Percentiles rank a stretch among this genome's conserved stretches.
Evolutionary conservation across 1,140 invertebrate species (phyloP).

Genomic region (Drosophila tropicalis): DNA sequence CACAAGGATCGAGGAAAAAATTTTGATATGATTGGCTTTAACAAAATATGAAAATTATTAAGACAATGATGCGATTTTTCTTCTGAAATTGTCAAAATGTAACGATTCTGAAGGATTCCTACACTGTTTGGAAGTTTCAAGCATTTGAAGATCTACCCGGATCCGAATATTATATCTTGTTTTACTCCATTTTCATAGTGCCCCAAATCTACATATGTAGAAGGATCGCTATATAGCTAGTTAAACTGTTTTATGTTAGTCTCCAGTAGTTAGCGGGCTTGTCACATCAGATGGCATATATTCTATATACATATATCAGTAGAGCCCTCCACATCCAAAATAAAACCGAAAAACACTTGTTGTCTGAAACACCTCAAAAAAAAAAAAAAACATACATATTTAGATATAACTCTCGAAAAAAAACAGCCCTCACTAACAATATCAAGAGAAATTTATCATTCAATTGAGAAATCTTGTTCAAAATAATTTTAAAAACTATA

Average conservation of each 20-base stretch:
- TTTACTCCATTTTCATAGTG: not conserved
- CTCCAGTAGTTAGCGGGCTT: constrained; percentile 27
- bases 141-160: no score
- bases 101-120: no score
- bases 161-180: no score
- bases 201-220: constrained; percentile 1
- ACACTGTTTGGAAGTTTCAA: no score
- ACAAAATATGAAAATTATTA: no score
- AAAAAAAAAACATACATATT: no score
- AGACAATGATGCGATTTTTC: no score
- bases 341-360: constrained; percentile 34
- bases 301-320: constrained; percentile 32
- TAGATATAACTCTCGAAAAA: not conserved
- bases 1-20: no score
- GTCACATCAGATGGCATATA: constrained; percentile 14
- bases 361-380: constrained; percentile 46
- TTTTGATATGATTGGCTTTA: no score
- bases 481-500: constrained; percentile 7
- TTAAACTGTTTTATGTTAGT: constrained; percentile 2
- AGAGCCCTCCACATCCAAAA: constrained; percentile 35
- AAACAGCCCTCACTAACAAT: not conserved
- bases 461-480: constrained; percentile 1
- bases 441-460: constrained; percentile 7
- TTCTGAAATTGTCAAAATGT: no score
- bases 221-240: constrained; percentile 23